These are phyloP conservation scores for Cathartes aura DNA, from an alignment of 2,113 vertebrate species.

Conservation along the genomic window DNA sequence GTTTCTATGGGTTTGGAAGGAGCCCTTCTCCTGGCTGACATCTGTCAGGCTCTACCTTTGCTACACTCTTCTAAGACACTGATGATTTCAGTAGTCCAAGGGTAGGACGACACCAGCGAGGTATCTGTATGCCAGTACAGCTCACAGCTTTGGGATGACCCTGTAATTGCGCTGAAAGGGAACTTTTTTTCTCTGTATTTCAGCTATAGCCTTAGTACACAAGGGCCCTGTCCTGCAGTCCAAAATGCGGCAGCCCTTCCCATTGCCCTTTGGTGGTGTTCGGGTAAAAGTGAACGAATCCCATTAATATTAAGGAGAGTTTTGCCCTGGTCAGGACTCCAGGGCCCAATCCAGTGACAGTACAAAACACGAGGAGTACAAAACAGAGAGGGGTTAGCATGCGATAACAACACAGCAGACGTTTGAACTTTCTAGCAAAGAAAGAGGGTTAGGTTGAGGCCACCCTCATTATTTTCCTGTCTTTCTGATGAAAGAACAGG, in stretches of 20 bases:
- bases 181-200: not conserved
- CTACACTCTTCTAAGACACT: not conserved
- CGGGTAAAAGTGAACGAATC: not conserved
- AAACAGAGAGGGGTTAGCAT: not conserved
- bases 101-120: not conserved
- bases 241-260: not conserved
- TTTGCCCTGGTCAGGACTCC: not conserved
- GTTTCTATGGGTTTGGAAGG: not conserved
- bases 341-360: not conserved
- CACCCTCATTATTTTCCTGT: not conserved
- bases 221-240: not conserved
- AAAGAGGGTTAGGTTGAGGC: not conserved
- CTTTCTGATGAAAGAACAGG: not conserved
- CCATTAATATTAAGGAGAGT: not conserved
- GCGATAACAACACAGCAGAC: accelerated
- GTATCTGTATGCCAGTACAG: not conserved
- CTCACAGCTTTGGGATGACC: not conserved
- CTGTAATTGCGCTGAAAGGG: not conserved
- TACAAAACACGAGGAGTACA: not conserved
- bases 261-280: not conserved
- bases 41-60: not conserved
- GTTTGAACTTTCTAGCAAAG: not conserved
- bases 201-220: not conserved
- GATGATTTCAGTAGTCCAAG: not conserved
- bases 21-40: not conserved